Percentiles rank a stretch among this genome's conserved stretches.
Conservation (phyloP, 2,113 vertebrate species). For the Calyptomena viridis region DNA sequence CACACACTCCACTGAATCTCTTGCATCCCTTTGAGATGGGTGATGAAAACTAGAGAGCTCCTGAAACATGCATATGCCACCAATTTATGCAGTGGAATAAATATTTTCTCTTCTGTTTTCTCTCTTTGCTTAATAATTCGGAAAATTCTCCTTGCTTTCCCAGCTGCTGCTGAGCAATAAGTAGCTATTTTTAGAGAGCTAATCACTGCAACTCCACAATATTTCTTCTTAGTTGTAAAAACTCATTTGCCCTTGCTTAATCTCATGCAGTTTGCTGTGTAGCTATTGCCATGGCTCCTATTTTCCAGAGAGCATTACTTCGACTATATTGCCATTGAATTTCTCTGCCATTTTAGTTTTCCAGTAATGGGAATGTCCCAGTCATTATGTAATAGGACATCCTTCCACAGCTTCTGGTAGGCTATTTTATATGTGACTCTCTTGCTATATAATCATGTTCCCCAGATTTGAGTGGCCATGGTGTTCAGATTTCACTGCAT, state of each 20-base stretch:
- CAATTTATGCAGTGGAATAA: background rate
- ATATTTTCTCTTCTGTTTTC: slow-evolving; percentile 19
- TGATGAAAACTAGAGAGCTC: background rate
- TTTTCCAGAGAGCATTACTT: background rate
- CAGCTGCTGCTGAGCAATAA: slow-evolving; percentile 42
- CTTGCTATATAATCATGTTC: background rate
- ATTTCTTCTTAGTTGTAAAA: slow-evolving; percentile 11
- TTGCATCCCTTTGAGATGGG: background rate
- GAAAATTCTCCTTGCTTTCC: slow-evolving; percentile 22
- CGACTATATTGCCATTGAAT: background rate
- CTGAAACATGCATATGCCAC: background rate
- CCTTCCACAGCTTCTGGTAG: background rate
- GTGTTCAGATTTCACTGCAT: background rate
- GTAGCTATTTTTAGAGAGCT: slow-evolving; percentile 40
- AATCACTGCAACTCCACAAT: background rate
- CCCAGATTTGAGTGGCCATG: background rate
- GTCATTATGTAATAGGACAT: background rate
- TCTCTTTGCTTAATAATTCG: slow-evolving; percentile 21
- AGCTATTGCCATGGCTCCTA: background rate
- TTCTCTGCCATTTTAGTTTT: background rate
- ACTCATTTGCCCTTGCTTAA: slow-evolving; percentile 4
- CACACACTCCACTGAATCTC: accelerated
- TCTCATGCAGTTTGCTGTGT: background rate
- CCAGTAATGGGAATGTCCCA: background rate
- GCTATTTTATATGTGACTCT: background rate